Evolutionary conservation across 2,797 vertebrate species (phyloP), one percentile per base, ranked within the genome.

Genomic region (Myotis planiceps): DNA sequence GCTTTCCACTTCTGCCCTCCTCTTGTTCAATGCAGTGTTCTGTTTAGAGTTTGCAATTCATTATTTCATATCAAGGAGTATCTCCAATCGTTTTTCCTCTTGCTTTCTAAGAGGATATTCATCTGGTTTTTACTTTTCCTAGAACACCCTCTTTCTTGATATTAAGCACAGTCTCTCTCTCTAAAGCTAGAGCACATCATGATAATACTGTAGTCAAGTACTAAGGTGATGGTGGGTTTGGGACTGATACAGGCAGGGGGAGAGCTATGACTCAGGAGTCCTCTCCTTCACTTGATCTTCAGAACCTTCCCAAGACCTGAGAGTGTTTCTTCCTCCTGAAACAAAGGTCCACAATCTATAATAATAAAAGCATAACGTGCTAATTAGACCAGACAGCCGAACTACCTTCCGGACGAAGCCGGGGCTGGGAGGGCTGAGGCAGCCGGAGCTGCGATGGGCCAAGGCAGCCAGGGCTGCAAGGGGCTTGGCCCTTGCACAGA

Each of bases 281-380:
- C 37, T 90, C 96, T 95, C 45, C 65, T 55, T 88, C 76, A 34
- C 23, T 85, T 97, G 60, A 95, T 79, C 85, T 97, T 90, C 60
- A 78, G 81, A 90, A 53, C 39, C 15, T 83, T 83, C 72, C 51
- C 58, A 68, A 49, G 37, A 78, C 32, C 42, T 89, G 7, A 60
- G 9, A 81, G 39, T 65, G 37, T 91, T 87, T 96, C 84, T 93
- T 85, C 34, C 49, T 91, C 60, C 23, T 29, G 34, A 85, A 94
- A 53, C 89, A 88, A 79, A 92, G 32, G 3, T 90, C 75, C 81
- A 84, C 88, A 95, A 79, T 58, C 10, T 58, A 58, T 58, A 58
- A 58, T 58, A 58, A 58, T 58, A 58, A 58, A 58, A 58, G 55
- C 55, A 58, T 27, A 29, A 14, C 29, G 15, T 60, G 27, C 58